These are phyloP conservation scores for Toxonevra muliebris DNA, from an alignment of 2,888 invertebrate genomes.

Conservation along the genomic window DNA sequence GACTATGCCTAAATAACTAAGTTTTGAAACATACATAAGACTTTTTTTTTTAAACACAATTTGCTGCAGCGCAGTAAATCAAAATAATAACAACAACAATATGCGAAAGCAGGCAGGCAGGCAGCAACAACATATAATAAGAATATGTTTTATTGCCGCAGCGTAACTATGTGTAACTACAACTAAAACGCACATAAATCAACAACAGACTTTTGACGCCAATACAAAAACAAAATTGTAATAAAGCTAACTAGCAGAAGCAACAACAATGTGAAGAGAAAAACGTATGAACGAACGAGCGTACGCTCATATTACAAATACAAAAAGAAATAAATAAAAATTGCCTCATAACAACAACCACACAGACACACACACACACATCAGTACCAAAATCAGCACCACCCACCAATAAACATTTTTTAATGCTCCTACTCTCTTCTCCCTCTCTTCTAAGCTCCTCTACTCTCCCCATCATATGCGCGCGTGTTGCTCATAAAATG, in stretches of 20 bases:
- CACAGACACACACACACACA: not conserved
- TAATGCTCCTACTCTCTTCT: too few species aligned
- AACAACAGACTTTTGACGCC: conserved; percentile 29
- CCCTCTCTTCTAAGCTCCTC: too few species aligned
- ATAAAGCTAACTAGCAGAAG: not conserved
- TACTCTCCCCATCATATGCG: not conserved
- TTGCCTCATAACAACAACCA: not conserved
- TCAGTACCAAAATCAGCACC: not conserved
- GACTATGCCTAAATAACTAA: too few species aligned
- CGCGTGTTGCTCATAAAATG: conserved; percentile 30
- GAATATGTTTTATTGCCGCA: too few species aligned
- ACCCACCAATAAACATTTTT: not conserved
- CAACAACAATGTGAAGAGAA: too few species aligned
- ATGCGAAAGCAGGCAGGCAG: not conserved
- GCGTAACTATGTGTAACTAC: conserved; percentile 14
- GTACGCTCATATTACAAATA: too few species aligned
- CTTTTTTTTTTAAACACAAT: too few species aligned
- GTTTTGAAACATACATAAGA: too few species aligned
- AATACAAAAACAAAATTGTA: not conserved
- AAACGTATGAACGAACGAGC: too few species aligned
- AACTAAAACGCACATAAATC: conserved; percentile 24
- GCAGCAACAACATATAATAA: not conserved
- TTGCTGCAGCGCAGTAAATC: too few species aligned
- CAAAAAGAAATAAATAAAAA: not conserved
- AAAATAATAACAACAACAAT: not conserved